Evolutionary conservation across 1,140 invertebrate species (phyloP).

Genomic region (Copidosoma floridanum): DNA sequence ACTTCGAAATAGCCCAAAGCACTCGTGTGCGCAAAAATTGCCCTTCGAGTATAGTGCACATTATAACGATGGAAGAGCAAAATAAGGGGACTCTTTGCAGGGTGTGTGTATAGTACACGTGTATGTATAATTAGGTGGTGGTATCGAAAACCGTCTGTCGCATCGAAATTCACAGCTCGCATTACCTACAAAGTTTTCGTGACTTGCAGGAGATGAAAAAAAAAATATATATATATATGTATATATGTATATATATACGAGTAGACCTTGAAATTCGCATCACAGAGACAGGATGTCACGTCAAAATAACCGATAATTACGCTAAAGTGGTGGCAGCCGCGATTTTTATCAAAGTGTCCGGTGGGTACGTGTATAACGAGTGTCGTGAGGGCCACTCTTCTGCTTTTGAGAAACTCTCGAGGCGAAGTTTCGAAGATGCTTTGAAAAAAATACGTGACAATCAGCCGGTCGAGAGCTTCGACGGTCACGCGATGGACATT

Average conservation of each 20-base stretch:
- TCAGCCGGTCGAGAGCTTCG: too few species aligned
- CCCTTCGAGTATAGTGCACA: too few species aligned
- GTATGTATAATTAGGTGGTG: conserved; percentile 16
- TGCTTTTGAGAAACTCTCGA: too few species aligned
- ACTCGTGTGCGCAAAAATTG: too few species aligned
- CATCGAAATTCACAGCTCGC: conserved; percentile 36
- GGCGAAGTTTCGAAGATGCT: neutral
- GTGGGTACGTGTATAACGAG: neutral
- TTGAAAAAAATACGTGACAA: neutral
- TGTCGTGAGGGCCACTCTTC: neutral
- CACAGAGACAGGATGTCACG: conserved; percentile 23
- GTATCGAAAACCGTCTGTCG: conserved; percentile 39
- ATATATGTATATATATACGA: neutral
- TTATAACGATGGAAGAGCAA: too few species aligned
- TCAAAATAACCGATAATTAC: conserved; percentile 23
- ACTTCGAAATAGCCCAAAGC: too few species aligned
- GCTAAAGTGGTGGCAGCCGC: conserved; percentile 7
- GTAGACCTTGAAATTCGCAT: neutral
- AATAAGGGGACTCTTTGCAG: too few species aligned
- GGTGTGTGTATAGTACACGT: too few species aligned
- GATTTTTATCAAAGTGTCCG: conserved; percentile 19
- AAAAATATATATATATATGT: too few species aligned
- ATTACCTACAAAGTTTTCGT: conserved; percentile 19
- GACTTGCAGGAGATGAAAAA: neutral
- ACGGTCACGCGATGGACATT: neutral